Evolutionary conservation across 2,797 vertebrate species (phyloP).

Genomic region (Channallabes apus): DNA sequence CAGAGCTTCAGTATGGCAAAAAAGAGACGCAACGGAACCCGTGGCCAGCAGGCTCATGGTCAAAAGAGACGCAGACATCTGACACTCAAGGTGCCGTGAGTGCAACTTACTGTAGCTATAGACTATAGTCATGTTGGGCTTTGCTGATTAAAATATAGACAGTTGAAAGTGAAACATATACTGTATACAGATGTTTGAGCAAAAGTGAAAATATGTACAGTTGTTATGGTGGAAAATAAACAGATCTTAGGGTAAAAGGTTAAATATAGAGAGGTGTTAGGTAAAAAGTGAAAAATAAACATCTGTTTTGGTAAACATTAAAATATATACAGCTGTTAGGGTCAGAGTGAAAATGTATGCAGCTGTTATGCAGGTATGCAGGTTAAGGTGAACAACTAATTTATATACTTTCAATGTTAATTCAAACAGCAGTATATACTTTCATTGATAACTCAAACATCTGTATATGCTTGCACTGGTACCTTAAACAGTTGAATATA

Average conservation of each 20-base stretch:
- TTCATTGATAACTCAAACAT: no score
- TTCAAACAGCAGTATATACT: no score
- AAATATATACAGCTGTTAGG: not conserved
- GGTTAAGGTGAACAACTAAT: not conserved
- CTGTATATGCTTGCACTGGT: no score
- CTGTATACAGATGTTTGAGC: not conserved
- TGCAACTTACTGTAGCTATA: not conserved
- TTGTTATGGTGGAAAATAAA: not conserved
- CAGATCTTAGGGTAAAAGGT: not conserved
- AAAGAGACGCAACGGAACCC: slow-evolving; percentile 67
- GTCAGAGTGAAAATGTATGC: not conserved
- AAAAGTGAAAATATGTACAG: not conserved
- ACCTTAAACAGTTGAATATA: no score
- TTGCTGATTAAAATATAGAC: not conserved
- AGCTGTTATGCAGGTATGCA: no score
- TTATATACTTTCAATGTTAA: not conserved
- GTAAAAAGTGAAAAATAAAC: not conserved
- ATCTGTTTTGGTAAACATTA: not conserved
- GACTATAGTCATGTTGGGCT: not conserved
- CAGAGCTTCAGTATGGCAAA: slow-evolving; percentile 66
- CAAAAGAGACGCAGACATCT: slow-evolving; percentile 4
- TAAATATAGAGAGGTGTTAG: not conserved
- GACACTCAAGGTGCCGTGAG: not conserved
- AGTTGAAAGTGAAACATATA: not conserved
- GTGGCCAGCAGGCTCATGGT: slow-evolving; percentile 48